Evolutionary conservation across 2,113 vertebrate genomes (phyloP).

Genomic region (Ramphastos sulfuratus): DNA sequence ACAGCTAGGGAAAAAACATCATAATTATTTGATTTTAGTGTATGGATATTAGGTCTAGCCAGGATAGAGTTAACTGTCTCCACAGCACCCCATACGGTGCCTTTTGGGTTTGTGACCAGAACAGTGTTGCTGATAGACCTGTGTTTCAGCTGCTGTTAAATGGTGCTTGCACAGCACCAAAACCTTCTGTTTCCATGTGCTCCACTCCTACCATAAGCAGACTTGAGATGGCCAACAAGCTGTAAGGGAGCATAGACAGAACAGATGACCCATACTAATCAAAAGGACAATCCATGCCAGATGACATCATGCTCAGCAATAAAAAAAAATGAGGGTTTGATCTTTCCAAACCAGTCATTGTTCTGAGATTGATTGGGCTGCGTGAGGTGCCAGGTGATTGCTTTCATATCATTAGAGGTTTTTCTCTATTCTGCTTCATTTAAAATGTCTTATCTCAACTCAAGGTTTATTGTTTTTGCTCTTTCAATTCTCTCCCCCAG

Average conservation of each 20-base stretch:
- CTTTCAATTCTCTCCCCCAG: neutral
- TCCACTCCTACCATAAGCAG: neutral
- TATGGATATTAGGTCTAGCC: neutral
- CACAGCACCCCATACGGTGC: rapidly evolving
- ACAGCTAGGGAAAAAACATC: neutral
- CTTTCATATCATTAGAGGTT: too few relatives aligned
- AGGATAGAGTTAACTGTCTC: neutral
- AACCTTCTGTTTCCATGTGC: neutral
- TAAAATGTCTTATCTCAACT: neutral
- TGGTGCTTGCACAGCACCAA: neutral
- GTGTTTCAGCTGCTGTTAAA: neutral
- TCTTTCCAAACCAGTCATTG: neutral
- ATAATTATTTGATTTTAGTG: neutral
- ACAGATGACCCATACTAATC: neutral
- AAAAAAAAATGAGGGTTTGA: neutral
- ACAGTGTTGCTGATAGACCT: neutral
- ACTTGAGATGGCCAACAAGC: neutral
- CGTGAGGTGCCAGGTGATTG: neutral
- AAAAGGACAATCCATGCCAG: neutral
- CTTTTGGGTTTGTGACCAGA: neutral
- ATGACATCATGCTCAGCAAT: neutral
- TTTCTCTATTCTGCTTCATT: neutral
- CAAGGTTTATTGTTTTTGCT: neutral
- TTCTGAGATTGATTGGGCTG: neutral
- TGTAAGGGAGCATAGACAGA: neutral